Conservation (phyloP, 2,797 vertebrate species). For the Alcedo atthis region DNA sequence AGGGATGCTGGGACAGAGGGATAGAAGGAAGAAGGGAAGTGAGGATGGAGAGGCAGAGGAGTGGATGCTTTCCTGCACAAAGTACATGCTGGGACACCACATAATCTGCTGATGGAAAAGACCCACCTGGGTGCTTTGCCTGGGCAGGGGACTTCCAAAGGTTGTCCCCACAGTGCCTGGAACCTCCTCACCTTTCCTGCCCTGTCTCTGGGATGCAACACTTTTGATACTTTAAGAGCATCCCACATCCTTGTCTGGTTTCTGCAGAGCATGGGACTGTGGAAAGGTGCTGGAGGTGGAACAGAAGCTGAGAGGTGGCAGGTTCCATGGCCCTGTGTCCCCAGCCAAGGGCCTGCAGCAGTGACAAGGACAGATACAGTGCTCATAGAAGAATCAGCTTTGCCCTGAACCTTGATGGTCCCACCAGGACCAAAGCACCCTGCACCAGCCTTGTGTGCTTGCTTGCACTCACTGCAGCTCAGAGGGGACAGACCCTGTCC, state of each 20-base stretch:
- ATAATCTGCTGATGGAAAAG: not conserved
- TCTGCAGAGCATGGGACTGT: not conserved
- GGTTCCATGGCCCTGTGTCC: not conserved
- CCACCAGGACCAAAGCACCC: not conserved
- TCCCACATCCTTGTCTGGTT: not conserved
- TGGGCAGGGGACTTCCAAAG: not conserved
- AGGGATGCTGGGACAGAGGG: not conserved
- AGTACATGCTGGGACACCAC: not conserved
- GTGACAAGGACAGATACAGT: not conserved
- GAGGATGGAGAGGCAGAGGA: not conserved
- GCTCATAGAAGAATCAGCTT: not conserved
- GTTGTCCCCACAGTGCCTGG: not conserved
- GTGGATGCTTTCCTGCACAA: not conserved
- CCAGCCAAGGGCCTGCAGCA: rapidly evolving
- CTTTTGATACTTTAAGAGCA: not conserved
- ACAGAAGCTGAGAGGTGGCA: not conserved
- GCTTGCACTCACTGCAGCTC: not conserved
- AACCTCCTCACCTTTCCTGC: not conserved
- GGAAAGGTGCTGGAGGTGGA: not conserved
- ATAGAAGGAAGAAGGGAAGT: not conserved
- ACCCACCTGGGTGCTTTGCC: not conserved
- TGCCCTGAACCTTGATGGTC: not conserved
- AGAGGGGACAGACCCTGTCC: not conserved
- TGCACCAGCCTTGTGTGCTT: rapidly evolving
- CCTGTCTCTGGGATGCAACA: not conserved